phyloP scores from a whole-genome alignment of 2,113 vertebrate species.

The Tretioscincus oriximinensis region DNA sequence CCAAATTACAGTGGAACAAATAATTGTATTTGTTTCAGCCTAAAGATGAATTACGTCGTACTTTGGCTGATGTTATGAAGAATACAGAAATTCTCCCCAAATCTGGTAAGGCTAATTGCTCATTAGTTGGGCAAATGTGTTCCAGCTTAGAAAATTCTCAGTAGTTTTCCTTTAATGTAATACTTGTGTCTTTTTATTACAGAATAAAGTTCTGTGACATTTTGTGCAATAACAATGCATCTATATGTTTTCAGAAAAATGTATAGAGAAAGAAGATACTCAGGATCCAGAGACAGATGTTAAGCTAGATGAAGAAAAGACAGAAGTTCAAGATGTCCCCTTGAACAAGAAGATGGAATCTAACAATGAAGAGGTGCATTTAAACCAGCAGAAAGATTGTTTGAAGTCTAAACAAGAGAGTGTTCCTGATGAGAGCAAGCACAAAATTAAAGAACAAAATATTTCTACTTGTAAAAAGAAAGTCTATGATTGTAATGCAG shows the following conservation, averaged over 20 bases:
- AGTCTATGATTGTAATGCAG: constrained; percentile 28
- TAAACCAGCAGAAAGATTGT: constrained; percentile 34
- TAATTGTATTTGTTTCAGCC: constrained; percentile 65
- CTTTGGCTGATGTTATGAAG: constrained; percentile 72
- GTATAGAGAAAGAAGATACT: constrained; percentile 16
- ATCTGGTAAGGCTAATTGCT: constrained; percentile 68
- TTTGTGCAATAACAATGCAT: not conserved
- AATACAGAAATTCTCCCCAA: constrained; percentile 52
- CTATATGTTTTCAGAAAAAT: constrained; percentile 41
- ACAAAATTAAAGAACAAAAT: constrained; percentile 47
- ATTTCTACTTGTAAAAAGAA: constrained; percentile 37
- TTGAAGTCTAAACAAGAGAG: constrained; percentile 17
- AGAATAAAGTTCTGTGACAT: not conserved
- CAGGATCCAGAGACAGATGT: constrained; percentile 29
- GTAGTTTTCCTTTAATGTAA: not conserved
- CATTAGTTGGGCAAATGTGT: not conserved
- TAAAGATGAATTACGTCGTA: constrained; percentile 76
- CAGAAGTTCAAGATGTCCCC: constrained; percentile 12
- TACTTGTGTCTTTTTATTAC: not conserved
- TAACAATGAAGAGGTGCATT: constrained; percentile 22
- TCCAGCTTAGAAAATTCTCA: not conserved
- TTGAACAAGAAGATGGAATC: constrained; percentile 42
- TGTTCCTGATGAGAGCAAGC: constrained; percentile 40
- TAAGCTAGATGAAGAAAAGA: not conserved
- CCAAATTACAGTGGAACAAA: not conserved